Conservation (phyloP, 2,888 invertebrate species). For the Callyntrura sp. region DNA sequence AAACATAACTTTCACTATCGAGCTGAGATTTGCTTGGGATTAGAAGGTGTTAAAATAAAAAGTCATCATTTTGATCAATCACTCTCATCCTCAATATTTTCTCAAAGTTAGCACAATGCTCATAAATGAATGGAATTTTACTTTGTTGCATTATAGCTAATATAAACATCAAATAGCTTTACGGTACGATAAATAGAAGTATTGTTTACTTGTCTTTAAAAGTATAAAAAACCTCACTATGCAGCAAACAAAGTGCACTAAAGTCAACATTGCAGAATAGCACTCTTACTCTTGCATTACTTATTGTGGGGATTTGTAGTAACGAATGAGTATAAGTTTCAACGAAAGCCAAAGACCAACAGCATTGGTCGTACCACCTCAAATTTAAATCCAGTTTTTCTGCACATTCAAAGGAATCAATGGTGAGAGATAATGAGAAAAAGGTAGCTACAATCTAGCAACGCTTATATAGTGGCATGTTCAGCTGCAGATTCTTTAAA, state of each 20-base stretch:
- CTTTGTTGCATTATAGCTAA: too few species aligned
- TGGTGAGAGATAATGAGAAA: background rate
- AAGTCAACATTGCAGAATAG: background rate
- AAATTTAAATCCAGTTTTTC: slow-evolving; percentile 10
- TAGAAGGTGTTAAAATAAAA: too few species aligned
- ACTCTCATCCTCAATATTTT: too few species aligned
- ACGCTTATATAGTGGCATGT: background rate
- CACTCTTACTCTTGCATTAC: background rate
- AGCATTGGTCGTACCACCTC: background rate
- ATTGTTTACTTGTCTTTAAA: too few species aligned
- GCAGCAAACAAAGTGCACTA: background rate
- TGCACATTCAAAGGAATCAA: background rate
- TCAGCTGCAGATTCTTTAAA: background rate
- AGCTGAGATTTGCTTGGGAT: too few species aligned
- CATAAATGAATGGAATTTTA: too few species aligned
- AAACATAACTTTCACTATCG: too few species aligned
- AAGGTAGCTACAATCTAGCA: background rate
- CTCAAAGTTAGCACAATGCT: too few species aligned
- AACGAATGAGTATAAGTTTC: background rate
- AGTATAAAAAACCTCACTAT: too few species aligned
- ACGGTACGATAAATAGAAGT: too few species aligned
- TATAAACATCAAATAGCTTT: too few species aligned
- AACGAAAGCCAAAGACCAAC: background rate
- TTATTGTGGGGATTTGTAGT: background rate
- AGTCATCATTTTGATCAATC: too few species aligned